phyloP scores from a whole-genome alignment of 2,113 vertebrate species.

The Xenopus laevis region DNA sequence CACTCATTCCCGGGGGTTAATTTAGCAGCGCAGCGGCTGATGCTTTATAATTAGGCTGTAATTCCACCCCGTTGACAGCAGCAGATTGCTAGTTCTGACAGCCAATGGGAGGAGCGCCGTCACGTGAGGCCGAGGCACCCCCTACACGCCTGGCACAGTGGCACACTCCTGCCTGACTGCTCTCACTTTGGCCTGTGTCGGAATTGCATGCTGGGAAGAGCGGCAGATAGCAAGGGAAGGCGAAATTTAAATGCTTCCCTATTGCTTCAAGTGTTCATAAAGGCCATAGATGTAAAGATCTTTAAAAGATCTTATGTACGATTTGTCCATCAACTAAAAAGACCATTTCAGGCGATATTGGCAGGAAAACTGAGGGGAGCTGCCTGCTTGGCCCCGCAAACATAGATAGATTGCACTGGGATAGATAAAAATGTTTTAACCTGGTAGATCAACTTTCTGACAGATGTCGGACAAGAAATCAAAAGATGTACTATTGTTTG shows the following conservation, averaged over 20 bases:
- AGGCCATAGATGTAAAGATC: no score
- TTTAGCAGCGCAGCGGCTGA: conserved; percentile 16
- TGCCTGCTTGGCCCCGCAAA: no score
- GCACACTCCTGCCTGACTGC: conserved; percentile 7
- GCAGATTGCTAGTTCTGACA: not conserved
- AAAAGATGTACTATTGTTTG: no score
- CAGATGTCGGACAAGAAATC: no score
- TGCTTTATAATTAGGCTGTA: conserved; percentile 23
- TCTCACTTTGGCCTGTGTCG: not conserved
- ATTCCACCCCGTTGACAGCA: conserved; percentile 20
- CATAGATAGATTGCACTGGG: no score
- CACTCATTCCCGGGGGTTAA: conserved; percentile 9
- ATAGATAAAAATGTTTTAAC: no score
- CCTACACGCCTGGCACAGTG: not conserved
- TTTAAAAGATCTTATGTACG: no score
- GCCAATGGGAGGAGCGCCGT: not conserved
- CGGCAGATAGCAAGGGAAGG: not conserved
- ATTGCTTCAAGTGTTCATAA: not conserved
- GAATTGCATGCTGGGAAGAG: not conserved
- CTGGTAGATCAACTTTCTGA: no score
- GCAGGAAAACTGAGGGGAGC: no score
- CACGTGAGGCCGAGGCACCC: not conserved
- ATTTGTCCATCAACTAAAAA: no score
- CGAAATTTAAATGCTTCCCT: not conserved
- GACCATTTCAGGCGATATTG: no score